A percentile compares a stretch with the other conserved stretches of the same genome.
These are phyloP conservation scores for Sebastes fasciatus DNA, from an alignment of 2,113 vertebrate genomes.

Conservation along the genomic window DNA sequence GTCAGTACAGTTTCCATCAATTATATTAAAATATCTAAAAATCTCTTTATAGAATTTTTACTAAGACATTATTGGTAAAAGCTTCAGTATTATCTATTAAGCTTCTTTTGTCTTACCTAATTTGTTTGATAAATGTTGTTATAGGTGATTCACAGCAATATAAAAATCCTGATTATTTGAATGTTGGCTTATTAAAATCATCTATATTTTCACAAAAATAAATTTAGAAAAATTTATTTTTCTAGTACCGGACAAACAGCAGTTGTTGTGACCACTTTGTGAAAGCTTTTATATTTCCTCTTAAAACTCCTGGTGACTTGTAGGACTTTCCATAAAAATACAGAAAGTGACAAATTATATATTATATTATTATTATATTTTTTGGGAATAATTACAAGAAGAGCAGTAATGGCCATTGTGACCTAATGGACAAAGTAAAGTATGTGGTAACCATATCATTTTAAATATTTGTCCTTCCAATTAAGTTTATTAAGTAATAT, in stretches of 20 bases:
- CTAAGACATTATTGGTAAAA: not conserved
- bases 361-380: not conserved
- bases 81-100: not conserved
- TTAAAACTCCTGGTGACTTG: not conserved
- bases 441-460: not conserved
- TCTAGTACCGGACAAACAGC: not conserved
- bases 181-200: not conserved
- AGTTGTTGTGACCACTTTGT: not conserved
- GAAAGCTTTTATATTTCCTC: not conserved
- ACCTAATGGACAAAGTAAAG: not conserved
- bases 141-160: not conserved
- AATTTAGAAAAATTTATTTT: not conserved
- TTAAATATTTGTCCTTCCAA: too few relatives aligned
- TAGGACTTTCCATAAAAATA: conserved; percentile 1
- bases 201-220: not conserved
- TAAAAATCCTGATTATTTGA: not conserved
- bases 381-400: not conserved
- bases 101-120: not conserved
- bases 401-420: not conserved
- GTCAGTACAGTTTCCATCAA: conserved; percentile 26
- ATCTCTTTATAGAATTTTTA: not conserved
- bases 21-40: not conserved
- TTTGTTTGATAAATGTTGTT: not conserved
- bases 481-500: too few relatives aligned
- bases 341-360: not conserved